Conservation (phyloP, 2,113 vertebrate species). For the Sylvia atricapilla region DNA sequence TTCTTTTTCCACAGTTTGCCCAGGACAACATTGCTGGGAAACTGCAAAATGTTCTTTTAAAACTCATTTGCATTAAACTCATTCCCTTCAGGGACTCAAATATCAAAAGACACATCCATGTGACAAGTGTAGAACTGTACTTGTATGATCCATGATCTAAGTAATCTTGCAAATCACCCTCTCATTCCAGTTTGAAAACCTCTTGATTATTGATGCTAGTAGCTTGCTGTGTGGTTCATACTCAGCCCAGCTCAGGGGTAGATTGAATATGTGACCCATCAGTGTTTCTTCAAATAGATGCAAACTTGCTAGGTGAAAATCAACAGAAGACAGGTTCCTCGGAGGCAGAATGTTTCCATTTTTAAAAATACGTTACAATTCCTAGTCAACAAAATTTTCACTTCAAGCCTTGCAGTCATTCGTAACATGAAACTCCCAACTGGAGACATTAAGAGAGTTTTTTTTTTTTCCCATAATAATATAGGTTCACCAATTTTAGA, state of each 20-base stretch:
- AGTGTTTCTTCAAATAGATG: neutral
- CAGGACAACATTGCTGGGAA: neutral
- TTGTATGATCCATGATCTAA: neutral
- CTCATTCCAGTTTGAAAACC: neutral
- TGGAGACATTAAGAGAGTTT: neutral
- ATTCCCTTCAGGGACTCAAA: neutral
- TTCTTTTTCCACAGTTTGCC: neutral
- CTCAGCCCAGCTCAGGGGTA: neutral
- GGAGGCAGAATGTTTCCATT: neutral
- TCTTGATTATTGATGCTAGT: fast-evolving
- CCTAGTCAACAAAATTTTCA: neutral
- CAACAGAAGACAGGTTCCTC: neutral
- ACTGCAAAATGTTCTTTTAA: neutral
- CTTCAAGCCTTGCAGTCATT: neutral
- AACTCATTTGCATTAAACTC: neutral
- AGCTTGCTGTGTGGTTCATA: fast-evolving
- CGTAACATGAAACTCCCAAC: neutral
- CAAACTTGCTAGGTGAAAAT: neutral
- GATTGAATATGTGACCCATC: neutral
- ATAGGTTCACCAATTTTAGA: neutral
- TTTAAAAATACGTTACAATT: neutral
- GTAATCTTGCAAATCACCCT: neutral
- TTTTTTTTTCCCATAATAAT: neutral
- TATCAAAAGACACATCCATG: neutral
- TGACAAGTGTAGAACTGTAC: neutral